phyloP scores from a whole-genome alignment of 2,797 vertebrate genomes.

The Acrossocheilus wenchowensis region DNA sequence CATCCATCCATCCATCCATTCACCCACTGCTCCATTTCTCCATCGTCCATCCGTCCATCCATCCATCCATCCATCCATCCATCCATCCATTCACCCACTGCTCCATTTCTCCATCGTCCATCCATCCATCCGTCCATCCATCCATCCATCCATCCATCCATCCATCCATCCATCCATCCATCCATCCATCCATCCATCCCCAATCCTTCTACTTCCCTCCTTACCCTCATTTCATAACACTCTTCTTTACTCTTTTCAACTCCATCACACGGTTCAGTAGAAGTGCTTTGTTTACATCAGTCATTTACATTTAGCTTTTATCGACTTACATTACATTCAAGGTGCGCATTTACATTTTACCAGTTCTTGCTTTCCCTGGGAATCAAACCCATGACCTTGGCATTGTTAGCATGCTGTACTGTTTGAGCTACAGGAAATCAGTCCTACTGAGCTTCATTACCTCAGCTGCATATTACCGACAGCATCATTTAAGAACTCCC shows the following conservation, averaged over 20 bases:
- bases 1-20: no score
- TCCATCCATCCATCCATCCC: no score
- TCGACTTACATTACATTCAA: not conserved
- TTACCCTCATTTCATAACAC: not conserved
- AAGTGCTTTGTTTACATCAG: not conserved
- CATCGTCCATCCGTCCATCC: not conserved
- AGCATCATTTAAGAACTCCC: slow-evolving; percentile 3
- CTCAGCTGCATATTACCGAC: not conserved
- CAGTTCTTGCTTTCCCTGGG: not conserved
- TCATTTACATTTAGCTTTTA: not conserved
- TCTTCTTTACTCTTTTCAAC: not conserved
- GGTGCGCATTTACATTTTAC: not conserved
- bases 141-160: not conserved
- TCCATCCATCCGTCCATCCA: not conserved
- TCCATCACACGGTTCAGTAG: not conserved
- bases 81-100: no score
- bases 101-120: no score
- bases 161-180: no score
- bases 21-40: no score
- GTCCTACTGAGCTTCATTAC: not conserved
- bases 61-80: not conserved
- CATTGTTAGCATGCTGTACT: not conserved
- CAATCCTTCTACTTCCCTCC: not conserved
- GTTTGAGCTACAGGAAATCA: not conserved
- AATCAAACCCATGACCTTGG: not conserved